Conservation (phyloP, 2,113 vertebrate species). For the Saccopteryx bilineata region DNA sequence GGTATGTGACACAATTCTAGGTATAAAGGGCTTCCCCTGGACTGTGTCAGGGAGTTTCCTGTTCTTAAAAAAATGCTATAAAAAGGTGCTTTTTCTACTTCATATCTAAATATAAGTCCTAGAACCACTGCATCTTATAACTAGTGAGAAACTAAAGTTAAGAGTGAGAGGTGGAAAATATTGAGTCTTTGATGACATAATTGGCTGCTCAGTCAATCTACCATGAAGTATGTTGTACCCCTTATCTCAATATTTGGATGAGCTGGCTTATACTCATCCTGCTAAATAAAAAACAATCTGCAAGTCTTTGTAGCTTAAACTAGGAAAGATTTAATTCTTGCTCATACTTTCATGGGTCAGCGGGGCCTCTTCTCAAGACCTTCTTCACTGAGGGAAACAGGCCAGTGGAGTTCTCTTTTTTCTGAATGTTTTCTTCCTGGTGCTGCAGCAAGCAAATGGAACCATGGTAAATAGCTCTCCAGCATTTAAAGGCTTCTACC, state of each 20-base stretch:
- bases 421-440: neutral
- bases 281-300: neutral
- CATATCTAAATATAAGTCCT: neutral
- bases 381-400: neutral
- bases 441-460: neutral
- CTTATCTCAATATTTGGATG: neutral
- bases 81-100: neutral
- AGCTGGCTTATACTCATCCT: neutral
- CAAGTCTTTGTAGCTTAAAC: slow-evolving; percentile 8
- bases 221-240: neutral
- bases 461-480: neutral
- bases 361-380: neutral
- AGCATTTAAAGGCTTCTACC: neutral
- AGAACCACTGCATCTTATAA: neutral
- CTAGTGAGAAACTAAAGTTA: neutral
- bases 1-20: neutral
- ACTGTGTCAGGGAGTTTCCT: neutral
- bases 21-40: neutral
- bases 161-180: neutral
- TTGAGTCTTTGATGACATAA: neutral
- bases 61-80: neutral
- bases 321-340: neutral
- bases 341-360: neutral
- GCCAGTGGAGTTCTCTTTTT: neutral
- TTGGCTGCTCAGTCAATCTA: neutral